Base-by-base conservation (phyloP, 1,140 invertebrate species). In the Acyrthosiphon pisum region DNA sequence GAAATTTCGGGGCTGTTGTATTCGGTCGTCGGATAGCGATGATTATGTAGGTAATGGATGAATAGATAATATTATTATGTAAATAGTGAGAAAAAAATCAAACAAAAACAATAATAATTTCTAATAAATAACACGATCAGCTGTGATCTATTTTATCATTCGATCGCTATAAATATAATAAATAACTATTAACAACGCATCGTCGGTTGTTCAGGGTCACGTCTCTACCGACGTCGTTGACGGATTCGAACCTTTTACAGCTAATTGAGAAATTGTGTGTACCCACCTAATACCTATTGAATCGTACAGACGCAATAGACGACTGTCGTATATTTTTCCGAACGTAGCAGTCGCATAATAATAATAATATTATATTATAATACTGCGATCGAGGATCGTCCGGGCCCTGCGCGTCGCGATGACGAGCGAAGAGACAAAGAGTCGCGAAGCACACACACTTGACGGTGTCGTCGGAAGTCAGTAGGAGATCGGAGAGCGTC, bases 111-210 rank as follows among this genome's bases (percentile, higher is more conserved):
- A 60, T 9, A 68, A 20, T 18, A 35, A n/a, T 76, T 68, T 68
- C 14, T n/a, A 68, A n/a, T 76, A n/a, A 76, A 76, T 76, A n/a
- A n/a, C 30, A 18, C 60, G 14, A 89, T 89, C 88, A 89, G n/a
- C 88, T 89, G 50, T 41, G n/a, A 26, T 87, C 26, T 48, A n/a
- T 89, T 48, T 87, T 48, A n/a, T 88, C 44, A 22, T 88, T 8
- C 20, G 86, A 20, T 30, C 18, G 46, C n/a, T n/a, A 41, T 84
- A 84, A 84, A n/a, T 88, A 88, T 14, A 4, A 22, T n/a, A 41
- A 26, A 84, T 46, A 46, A 48, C 23, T 11, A 68, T 68, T 68
- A 6, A n/a, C 30, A 68, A 76, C 60, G 18, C n/a, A n/a, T 76
- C 30, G 14, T 76, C 60, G 60, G n/a, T 18, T 1, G 86, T 88